Base-by-base conservation (phyloP, 1,140 invertebrate genomes). In the Prorops nasuta region DNA sequence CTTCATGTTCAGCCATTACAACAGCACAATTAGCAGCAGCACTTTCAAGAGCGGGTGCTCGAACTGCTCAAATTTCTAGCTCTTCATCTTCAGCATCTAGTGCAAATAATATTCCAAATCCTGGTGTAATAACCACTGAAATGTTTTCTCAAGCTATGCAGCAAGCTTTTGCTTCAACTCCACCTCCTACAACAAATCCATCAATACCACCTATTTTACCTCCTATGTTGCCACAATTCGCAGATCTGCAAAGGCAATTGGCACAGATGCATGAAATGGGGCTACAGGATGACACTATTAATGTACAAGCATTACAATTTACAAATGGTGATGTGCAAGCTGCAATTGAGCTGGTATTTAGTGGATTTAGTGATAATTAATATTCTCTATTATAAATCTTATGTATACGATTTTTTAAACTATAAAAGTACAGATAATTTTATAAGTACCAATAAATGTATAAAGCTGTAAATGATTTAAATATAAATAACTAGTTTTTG, bases 191-290 rank as follows among this genome's bases (percentile, higher is more conserved):
- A 16, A 35, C 53, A 2, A 46, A 44, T 2, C n/a, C 60, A 10
- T 40, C 52, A 3, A 18, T 61, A 24, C 38, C 58, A 15, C 59
- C 61, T 21, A 37, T 58, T 4, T 41, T 67, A 18, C 57, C 58
- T 14, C 28, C 60, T 2, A 42, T 58, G 3, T 40, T 61, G 14
- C 49, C 67, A 0, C 59, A 59, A 36, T 16, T 54, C 1, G 44
- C 58, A 6, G 66, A 77, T 44, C 44, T 78, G 2, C 68, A 72
- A 19, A 56, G 49, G 24, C 90, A 96, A 71, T 74, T 97, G 44
- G 86, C 91, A 37, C 88, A 92, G 66, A 86, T 97, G 80, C 81
- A 88, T 22, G 85, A 87, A 54, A 90, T 97, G 85, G 94, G 94
- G 34, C 87, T 97, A 63, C 80, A 85, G 2, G 88, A 97, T 74